Evolutionary conservation across 2,888 invertebrate genomes (phyloP), one percentile per base, ranked within the genome.

Genomic region (Podotricha telesiphe): DNA sequence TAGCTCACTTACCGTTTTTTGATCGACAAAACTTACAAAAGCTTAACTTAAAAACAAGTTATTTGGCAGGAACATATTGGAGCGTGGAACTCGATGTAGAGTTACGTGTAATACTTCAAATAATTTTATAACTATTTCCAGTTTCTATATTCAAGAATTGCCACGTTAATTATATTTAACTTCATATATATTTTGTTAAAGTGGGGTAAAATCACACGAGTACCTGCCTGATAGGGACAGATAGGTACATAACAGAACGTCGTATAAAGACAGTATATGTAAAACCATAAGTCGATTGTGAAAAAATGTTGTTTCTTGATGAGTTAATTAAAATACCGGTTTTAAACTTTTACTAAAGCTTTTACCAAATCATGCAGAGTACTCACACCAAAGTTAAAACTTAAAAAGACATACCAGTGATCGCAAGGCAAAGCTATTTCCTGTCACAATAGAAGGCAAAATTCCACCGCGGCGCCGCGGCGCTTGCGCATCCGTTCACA

Each of bases 401-500:
- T 45, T 37, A 34, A 28, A n/a, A n/a, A 28, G 47, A 61, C n/a
- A 11, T 42, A 48, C n/a, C 45, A 58, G 15, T 20, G 69, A 22
- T 63, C 50, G 67, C 37, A 59, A 63, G 58, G 63, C 48, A 42
- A 48, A 58, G 63, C 56, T 40, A 51, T 63, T 70, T 70, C 70
- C 70, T 65, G 70, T 22, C 67, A 42, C 66, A 61, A 61, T 61
- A 55, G 65, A 66, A 66, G 69, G 62, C 66, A 50, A 50, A 40
- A 64, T 64, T 68, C 58, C 58, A 53, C 15, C 47, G 45, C 66
- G 62, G 65, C 55, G 53, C 20, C 61, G 69, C 59, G 50, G 61
- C 65, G 64, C 65, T 48, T 50, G 47, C 62, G 69, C 62, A 58
- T 69, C 69, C 69, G 69, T 66, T 69, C 69, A 22, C 69, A 69